These are phyloP conservation scores for Laodelphax striatellus DNA, from an alignment of 1,140 invertebrate genomes.

Conservation along the genomic window DNA sequence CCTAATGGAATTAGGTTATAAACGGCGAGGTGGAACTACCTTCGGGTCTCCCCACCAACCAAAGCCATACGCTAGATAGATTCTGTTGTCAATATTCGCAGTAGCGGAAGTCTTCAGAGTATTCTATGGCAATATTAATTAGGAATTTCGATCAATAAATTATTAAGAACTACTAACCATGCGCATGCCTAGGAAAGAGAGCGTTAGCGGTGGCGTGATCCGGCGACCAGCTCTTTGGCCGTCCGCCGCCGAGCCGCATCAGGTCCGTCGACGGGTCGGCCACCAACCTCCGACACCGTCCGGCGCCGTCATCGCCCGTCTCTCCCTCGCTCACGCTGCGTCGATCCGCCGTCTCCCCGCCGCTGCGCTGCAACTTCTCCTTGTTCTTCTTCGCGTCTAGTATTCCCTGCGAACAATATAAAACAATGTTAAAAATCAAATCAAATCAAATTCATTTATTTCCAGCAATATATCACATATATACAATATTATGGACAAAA, in stretches of 20 bases:
- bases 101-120: no score
- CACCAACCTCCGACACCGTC: slow-evolving; percentile 3
- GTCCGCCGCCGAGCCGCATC: slow-evolving; percentile 26
- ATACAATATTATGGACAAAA: no score
- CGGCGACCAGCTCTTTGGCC: slow-evolving; percentile 75
- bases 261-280: slow-evolving; percentile 17
- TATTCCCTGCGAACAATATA: slow-evolving; percentile 48
- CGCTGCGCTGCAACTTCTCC: slow-evolving; percentile 76
- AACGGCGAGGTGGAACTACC: no score
- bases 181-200: slow-evolving; percentile 26
- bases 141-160: no score
- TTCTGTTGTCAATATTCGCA: no score
- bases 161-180: no score
- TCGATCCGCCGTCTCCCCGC: slow-evolving; percentile 38
- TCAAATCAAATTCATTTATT: no score
- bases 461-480: no score
- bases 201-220: slow-evolving; percentile 48
- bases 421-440: background rate
- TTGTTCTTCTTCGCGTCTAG: slow-evolving; percentile 93
- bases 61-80: no score
- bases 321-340: slow-evolving; percentile 32
- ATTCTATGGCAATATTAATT: no score
- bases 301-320: slow-evolving; percentile 19
- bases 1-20: no score
- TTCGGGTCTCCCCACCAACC: no score